phyloP scores from a whole-genome alignment of 2,113 vertebrate genomes.

The Eleginops maclovinus region DNA sequence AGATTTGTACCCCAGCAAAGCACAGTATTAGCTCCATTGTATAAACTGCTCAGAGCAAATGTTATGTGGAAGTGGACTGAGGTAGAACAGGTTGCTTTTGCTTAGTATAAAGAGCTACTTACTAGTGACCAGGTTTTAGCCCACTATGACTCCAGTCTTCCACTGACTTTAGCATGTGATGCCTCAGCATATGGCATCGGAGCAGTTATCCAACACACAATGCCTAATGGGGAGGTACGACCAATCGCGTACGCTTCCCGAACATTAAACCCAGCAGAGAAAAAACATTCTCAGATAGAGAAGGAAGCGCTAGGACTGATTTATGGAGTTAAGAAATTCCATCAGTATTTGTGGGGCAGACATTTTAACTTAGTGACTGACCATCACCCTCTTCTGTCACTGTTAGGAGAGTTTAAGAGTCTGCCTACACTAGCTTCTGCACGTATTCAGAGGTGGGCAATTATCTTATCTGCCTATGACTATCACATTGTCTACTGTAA shows the following conservation, averaged over 20 bases:
- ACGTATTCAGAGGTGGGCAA: slow-evolving; percentile 15
- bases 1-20: slow-evolving; percentile 28
- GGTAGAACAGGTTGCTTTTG: slow-evolving; percentile 10
- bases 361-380: slow-evolving; percentile 21
- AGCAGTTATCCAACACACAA: slow-evolving; percentile 30
- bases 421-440: slow-evolving; percentile 20
- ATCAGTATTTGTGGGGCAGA: slow-evolving; percentile 24
- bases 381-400: background rate
- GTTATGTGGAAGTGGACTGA: slow-evolving; percentile 14
- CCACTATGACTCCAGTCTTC: slow-evolving; percentile 5
- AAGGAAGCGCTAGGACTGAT: slow-evolving; percentile 28
- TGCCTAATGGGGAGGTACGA: background rate
- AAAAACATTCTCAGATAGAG: slow-evolving; percentile 23
- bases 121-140: background rate
- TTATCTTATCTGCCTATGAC: slow-evolving; percentile 21
- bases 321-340: slow-evolving; percentile 21
- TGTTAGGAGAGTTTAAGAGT: background rate
- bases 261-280: background rate
- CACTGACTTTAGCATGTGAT: slow-evolving; percentile 34
- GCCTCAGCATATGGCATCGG: slow-evolving; percentile 26
- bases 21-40: slow-evolving; percentile 9
- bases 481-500: slow-evolving; percentile 14
- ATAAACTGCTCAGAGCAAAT: slow-evolving; percentile 11
- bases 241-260: background rate
- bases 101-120: background rate